Evolutionary conservation across 2,888 invertebrate genomes (phyloP).

Genomic region (Emmelina monodactyla): DNA sequence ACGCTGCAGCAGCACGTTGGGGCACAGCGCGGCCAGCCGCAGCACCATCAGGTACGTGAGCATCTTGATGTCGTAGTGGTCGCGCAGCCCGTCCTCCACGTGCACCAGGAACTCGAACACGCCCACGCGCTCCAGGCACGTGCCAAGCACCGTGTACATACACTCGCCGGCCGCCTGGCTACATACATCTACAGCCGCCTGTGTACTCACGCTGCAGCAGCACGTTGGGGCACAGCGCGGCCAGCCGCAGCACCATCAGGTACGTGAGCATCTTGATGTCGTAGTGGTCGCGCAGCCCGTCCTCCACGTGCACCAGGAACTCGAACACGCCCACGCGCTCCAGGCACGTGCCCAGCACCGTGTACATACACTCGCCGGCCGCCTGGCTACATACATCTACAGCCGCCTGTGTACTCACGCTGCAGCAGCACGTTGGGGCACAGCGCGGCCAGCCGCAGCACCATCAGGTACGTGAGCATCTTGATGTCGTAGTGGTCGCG

Average conservation of each 20-base stretch:
- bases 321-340: constrained; percentile 96
- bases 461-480: constrained; percentile 99
- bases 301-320: constrained; percentile 96
- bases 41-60: constrained; percentile 98
- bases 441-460: constrained; percentile 89
- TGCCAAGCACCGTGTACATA: constrained; percentile 98
- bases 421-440: constrained; percentile 94
- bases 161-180: constrained; percentile 98
- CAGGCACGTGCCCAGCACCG: constrained; percentile 92
- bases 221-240: constrained; percentile 91
- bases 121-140: constrained; percentile 94
- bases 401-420: no score
- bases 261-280: constrained; percentile 99
- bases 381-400: no score
- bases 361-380: constrained; percentile 99
- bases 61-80: constrained; percentile 97
- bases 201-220: constrained; percentile 90
- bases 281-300: constrained; percentile 91
- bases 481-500: constrained; percentile 95
- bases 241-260: constrained; percentile 94
- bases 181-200: no score
- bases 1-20: constrained; percentile 93
- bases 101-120: constrained; percentile 97
- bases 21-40: constrained; percentile 90
- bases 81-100: constrained; percentile 93